Evolutionary conservation across 2,797 vertebrate genomes (phyloP), one percentile per base, ranked within the genome.

Genomic region (Gastrophryne carolinensis): DNA sequence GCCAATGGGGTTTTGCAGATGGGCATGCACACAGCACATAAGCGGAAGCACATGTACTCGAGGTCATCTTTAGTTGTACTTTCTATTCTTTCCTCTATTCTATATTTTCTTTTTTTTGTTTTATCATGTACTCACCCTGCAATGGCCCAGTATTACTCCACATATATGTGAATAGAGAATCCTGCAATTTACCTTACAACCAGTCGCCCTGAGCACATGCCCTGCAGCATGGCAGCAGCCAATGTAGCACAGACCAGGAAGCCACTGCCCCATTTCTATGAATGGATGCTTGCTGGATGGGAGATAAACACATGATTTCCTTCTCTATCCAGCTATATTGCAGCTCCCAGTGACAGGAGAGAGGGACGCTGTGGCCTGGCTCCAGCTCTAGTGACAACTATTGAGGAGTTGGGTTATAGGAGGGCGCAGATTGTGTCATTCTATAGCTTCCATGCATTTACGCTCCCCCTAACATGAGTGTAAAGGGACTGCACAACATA

Each of bases 361-460:
- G 71, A 67, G 24, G 64, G 74, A 50, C 49, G 23, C 58, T 71
- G 74, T 63, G 39, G 17, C 50, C 27, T 39, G 72, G 39, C 58
- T 26, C 37, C 5, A 13, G 15, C 7, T 19, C 50, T 77, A 67
- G 58, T 64, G 66, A 77, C 58, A 50, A 66, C 74, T 77, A 57
- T 64, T 27, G n/a, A 74, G 52, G 37, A 69, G 44, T 5, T 76
- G 66, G 49, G 34, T 70, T 76, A 70, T 62, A 47, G 65, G n/a
- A 76, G 57, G 66, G 47, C 66, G 26, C 67, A 70, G 66, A 76
- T 68, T 34, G 19, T 71, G 58, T 63, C 49, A 71, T 64, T 69
- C 64, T 52, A 32, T 60, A 52, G 63, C 53, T 75, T 30, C 64
- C 26, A 23, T 68, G 68, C 17, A 75, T 75, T 52, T 53, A 69